Conservation (phyloP, 2,797 vertebrate species). For the Cirrhinus molitorella region DNA sequence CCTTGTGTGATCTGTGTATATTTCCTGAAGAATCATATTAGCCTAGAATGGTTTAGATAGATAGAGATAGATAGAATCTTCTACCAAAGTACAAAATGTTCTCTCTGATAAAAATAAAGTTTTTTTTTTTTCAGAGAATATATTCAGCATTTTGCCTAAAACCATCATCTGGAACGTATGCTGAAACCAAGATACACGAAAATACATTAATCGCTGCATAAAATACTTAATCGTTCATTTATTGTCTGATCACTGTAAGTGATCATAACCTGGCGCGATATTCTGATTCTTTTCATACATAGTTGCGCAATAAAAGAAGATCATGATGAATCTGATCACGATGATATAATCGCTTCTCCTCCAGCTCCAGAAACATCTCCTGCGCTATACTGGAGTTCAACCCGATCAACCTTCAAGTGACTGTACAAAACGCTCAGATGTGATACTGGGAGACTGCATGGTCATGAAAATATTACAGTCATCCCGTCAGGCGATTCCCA, state of each 20-base stretch:
- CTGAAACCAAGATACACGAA: background rate
- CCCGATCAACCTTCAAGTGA: background rate
- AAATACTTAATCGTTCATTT: background rate
- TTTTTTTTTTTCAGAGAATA: background rate
- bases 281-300: background rate
- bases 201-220: background rate
- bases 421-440: background rate
- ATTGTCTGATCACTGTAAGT: background rate
- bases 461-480: background rate
- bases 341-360: background rate
- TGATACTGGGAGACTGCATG: background rate
- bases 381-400: background rate
- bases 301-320: slow-evolving; percentile 16
- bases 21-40: no score
- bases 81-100: background rate
- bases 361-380: background rate
- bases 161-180: background rate
- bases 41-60: background rate
- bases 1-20: no score
- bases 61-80: background rate
- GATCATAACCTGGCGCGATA: background rate
- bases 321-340: background rate
- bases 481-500: slow-evolving; percentile 7
- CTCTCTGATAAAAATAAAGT: background rate
- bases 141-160: background rate